These are phyloP conservation scores for Lasioglossum pauxillum DNA, from an alignment of 2,888 invertebrate genomes.

Conservation along the genomic window DNA sequence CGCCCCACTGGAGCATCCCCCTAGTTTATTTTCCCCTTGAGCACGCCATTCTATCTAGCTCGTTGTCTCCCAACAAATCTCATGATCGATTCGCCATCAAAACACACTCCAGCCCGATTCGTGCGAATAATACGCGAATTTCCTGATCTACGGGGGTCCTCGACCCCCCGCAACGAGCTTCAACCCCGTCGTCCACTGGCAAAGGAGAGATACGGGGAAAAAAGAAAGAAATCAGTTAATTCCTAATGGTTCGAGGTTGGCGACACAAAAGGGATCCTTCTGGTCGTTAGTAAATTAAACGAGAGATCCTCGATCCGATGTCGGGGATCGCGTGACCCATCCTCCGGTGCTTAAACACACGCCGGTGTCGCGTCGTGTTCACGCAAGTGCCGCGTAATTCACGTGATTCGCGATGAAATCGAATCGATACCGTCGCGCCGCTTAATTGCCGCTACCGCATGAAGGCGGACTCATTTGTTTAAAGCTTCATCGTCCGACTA, in stretches of 20 bases:
- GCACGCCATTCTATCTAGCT: constrained; percentile 20
- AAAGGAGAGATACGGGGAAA: neutral
- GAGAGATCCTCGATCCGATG: constrained; percentile 27
- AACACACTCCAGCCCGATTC: constrained; percentile 25
- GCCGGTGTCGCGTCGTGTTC: constrained; percentile 14
- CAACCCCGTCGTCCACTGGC: neutral
- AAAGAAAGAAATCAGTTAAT: constrained; percentile 43
- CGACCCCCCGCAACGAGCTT: constrained; percentile 7
- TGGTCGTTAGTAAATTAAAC: constrained; percentile 53
- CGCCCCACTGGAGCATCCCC: constrained; percentile 15
- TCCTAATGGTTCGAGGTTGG: constrained; percentile 37
- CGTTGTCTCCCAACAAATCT: constrained; percentile 52
- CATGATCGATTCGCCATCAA: constrained; percentile 51
- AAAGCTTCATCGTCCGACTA: constrained; percentile 63
- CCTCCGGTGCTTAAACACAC: constrained; percentile 29
- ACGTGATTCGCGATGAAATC: constrained; percentile 61
- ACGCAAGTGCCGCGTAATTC: constrained; percentile 58
- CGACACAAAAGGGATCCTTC: constrained; percentile 14
- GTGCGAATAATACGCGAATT: constrained; percentile 43
- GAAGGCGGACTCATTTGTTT: constrained; percentile 61
- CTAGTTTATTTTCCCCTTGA: constrained; percentile 24
- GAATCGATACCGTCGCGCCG: constrained; percentile 54
- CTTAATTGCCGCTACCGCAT: constrained; percentile 60
- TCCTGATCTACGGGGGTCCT: constrained; percentile 29
- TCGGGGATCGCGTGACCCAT: constrained; percentile 52